phyloP scores from a whole-genome alignment of 1,140 invertebrate species.

The Drosophila seguyi region DNA sequence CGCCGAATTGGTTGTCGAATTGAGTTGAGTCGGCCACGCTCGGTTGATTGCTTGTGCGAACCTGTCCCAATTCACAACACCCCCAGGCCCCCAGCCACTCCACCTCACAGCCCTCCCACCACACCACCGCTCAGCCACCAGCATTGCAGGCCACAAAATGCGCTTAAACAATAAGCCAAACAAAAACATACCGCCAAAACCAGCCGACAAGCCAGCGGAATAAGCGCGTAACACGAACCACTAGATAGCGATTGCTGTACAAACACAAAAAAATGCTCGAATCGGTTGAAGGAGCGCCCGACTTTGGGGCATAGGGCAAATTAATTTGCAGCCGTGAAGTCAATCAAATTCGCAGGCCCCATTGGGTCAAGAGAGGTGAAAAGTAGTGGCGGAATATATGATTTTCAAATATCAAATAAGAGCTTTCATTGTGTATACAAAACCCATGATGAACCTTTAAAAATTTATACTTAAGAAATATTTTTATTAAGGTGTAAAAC shows the following conservation, averaged over 20 bases:
- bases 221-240: constrained; percentile 39
- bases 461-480: not conserved
- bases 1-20: constrained; percentile 53
- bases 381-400: not conserved
- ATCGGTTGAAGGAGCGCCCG: not conserved
- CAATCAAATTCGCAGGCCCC: constrained; percentile 38
- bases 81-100: not conserved
- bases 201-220: constrained; percentile 35
- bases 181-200: constrained; percentile 45
- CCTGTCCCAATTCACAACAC: constrained; percentile 21
- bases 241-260: constrained; percentile 5
- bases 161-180: constrained; percentile 64
- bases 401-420: not conserved
- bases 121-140: not conserved
- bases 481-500: not conserved
- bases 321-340: constrained; percentile 41
- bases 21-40: constrained; percentile 47
- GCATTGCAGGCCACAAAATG: constrained; percentile 42
- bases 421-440: not conserved
- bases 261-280: constrained; percentile 22
- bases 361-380: not conserved
- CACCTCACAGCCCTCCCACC: no score
- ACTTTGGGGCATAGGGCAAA: constrained; percentile 25
- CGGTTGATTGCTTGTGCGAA: constrained; percentile 53
- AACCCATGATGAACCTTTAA: not conserved